Base-by-base conservation (phyloP, 37 sponge, comb jelly and placozoan species). In the Geodia barretti region DNA sequence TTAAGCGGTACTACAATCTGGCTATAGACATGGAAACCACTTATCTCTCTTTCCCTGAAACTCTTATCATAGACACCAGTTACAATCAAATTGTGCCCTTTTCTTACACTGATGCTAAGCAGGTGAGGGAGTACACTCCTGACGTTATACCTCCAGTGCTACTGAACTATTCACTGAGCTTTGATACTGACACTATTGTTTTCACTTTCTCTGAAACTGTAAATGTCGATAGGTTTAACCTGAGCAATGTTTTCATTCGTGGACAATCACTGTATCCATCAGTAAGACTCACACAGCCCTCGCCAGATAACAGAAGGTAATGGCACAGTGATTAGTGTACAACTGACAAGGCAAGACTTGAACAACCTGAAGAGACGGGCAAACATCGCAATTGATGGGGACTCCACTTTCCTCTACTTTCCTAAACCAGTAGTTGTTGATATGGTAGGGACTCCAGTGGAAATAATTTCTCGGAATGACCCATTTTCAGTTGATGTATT, bases 151-250 rank as follows among this genome's bases (percentile, higher is more conserved):
- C 71, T 29, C 95, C 95, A 43, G 54, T 79, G 23, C 62, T 94
- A 62, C 35, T 60, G 9, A 72, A 41, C 42, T 94, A 75, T 39
- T 62, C 73, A 9, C 62, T 94, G 9, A 73, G 84, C 58, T 30
- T 94, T 26, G 66, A 87, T 39, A 62, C 35, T 34, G 95, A 87
- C 1, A 20, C 58, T 4, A 70, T 94, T 5, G 29, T 67, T 20
- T 39, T 94, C 25, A 68, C 30, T 0, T 94, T 94, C 83, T 70
- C 65, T 70, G 95, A 94, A 62, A 79, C 88, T n/a, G 83, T 94
- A 1, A 87, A 87, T 81, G 91, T 90, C 30, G 40, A 70, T 19
- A 75, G 86, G 2, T 80, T 94, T 26, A 77, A 85, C 60, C 60
- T 87, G 0, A 67, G 83, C 2, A 75, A 29, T 38, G 72, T 96